Evolutionary conservation across 2,797 vertebrate genomes (phyloP), one percentile per base, ranked within the genome.

Genomic region (Phaenicophaeus curvirostris): DNA sequence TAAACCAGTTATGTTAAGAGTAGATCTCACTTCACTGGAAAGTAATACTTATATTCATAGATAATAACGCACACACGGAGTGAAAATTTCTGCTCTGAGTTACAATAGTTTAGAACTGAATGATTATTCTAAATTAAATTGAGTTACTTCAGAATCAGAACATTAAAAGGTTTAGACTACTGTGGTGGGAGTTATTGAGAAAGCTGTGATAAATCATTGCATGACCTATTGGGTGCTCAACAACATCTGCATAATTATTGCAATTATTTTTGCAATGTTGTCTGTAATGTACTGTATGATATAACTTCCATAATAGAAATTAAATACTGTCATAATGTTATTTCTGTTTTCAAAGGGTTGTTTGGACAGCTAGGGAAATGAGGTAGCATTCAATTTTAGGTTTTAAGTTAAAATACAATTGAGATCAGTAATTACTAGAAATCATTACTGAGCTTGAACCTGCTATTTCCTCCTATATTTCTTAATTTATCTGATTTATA

Each of bases 331-430:
- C 87, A 84, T 78, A 90, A 88, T 27, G 25, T 62, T 91, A 65
- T 69, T 90, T 86, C 46, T 88, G 28, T 76, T 96, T 93, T 86
- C 71, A 95, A 88, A 58, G 35, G 66, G 48, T 66, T 91, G 42
- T 71, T 95, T 91, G 44, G 39, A 93, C 59, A 82, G n/a, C 48
- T 48, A 91, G 66, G 82, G 30, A 93, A 88, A 96, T 81, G 67
- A 93, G 77, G 44, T 76, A 79, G 63, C 90, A 94, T 93, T 95
- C 91, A 94, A 81, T 94, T 93, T 94, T 66, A 92, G 67, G 55
- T 81, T 96, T 95, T 84, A 94, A 93, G 79, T 81, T 92, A 89
- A 92, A 93, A 94, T 81, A 86, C 27, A 84, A 50, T 89, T 59
- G 73, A 89, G 62, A 92, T 84, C 4, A 1, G 79, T 83, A 86